Evolutionary conservation across 2,113 vertebrate genomes (phyloP).

Genomic region (Paraplagusia blochii): DNA sequence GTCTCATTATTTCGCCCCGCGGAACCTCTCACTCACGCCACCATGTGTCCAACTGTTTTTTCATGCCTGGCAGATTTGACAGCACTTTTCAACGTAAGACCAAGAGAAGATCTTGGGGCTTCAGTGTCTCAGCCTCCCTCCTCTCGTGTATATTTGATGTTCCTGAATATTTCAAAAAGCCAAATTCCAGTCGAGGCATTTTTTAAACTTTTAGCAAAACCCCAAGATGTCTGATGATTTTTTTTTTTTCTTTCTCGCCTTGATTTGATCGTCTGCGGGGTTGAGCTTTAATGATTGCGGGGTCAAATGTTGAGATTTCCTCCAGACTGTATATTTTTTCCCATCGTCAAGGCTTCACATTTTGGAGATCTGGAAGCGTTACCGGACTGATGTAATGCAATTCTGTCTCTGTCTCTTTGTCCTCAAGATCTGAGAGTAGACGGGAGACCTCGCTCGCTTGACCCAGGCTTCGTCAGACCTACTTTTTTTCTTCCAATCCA

Average conservation of each 20-base stretch:
- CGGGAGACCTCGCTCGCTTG: background rate
- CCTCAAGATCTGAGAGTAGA: background rate
- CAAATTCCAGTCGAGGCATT: background rate
- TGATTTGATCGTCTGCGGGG: background rate
- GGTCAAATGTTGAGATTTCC: constrained; percentile 1
- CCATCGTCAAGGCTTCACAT: background rate
- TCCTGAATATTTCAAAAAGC: background rate
- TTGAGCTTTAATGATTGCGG: background rate
- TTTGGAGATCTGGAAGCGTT: background rate
- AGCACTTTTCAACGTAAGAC: constrained; percentile 12
- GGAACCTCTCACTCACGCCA: background rate
- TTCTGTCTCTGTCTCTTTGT: background rate
- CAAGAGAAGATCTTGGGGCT: constrained; percentile 12
- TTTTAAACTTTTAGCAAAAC: background rate
- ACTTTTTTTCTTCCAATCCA: background rate
- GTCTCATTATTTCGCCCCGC: background rate
- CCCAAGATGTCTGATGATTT: background rate
- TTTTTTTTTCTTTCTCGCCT: no score
- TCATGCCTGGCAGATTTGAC: constrained; percentile 7
- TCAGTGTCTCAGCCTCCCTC: background rate
- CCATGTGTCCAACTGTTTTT: background rate
- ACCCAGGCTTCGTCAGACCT: background rate
- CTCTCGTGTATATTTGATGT: background rate
- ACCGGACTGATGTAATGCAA: background rate
- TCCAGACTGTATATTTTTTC: background rate